Evolutionary conservation across 37 sponge, comb jelly and placozoan genomes (phyloP), one percentile per base, ranked within the genome.

Genomic region (Petrosia ficiformis): DNA sequence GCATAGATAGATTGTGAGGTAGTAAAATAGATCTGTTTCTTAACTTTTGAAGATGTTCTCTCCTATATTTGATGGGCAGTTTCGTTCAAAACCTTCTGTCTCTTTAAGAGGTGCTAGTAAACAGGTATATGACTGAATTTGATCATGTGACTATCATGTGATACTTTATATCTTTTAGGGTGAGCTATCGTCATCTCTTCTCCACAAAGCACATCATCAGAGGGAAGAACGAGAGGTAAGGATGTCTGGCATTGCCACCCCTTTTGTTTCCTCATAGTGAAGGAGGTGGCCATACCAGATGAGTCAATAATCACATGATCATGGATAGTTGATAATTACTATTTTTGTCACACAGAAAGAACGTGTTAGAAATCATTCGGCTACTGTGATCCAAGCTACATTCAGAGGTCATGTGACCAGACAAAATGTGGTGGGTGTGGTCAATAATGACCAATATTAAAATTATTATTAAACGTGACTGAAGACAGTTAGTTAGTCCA

Each of bases 81-180:
- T 84, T 72, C 75, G 82, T 14, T 76, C 81, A n/a, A 89, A 74
- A 64, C 91, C 91, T 4, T 59, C 57, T 1, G 90, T 94, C 4
- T 78, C 95, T 26, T 78, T 94, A 19, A 57, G 95, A 59, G 95
- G 95, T 32, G 82, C 82, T 24, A 87, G 87, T 52, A 76, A 58
- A 58, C 67, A 81, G 82, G 87, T 80, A 76, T 42, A 44, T 19
- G 21, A 64, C 3, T 26, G 37, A 41, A 0, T 39, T 21, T 25
- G 32, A 1, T 57, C 28, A 24, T 42, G 39, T 30, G n/a, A 40
- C 3, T 28, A 30, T 29, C 11, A 25, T 48, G 5, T 3, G 52
- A 4, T 29, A 39, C 36, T 60, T 24, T 1, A 5, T 73, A 35
- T 74, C 28, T 57, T 33, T n/a, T 72, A 79, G 79, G 44, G 84